Conservation (phyloP, 1,140 invertebrate genomes). For the Pollicipes pollicipes region DNA sequence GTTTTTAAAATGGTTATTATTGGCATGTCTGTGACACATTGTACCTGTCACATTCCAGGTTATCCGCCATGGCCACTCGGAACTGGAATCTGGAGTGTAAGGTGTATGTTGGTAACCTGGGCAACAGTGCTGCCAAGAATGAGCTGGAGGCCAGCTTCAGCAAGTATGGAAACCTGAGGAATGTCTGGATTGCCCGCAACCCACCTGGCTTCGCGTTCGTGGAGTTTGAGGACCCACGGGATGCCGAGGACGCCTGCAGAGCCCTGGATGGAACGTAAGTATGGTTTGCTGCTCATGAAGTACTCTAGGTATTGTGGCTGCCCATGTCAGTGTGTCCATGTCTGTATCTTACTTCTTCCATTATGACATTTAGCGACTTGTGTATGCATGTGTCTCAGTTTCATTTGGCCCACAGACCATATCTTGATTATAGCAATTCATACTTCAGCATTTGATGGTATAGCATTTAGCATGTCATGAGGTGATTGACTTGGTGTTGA, state of each 20-base stretch:
- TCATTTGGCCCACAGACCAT: neutral
- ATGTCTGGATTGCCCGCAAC: constrained; percentile 87
- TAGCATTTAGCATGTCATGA: no score
- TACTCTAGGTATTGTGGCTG: constrained; percentile 34
- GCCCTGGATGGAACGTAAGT: constrained; percentile 54
- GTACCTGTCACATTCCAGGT: no score
- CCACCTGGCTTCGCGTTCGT: constrained; percentile 94
- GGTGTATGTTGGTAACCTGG: constrained; percentile 93
- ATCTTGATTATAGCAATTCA: no score
- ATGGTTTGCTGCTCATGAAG: constrained; percentile 22
- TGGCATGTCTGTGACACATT: no score
- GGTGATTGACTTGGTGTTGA: no score
- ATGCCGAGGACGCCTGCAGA: constrained; percentile 79
- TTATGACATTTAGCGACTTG: neutral
- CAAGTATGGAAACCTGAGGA: constrained; percentile 78
- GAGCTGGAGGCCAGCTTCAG: constrained; percentile 64
- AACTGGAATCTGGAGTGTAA: constrained; percentile 90
- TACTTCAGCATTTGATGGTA: no score
- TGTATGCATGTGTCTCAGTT: neutral
- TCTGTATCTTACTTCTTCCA: no score
- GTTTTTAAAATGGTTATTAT: no score
- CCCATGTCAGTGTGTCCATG: neutral
- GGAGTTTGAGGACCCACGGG: constrained; percentile 72
- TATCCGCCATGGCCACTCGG: constrained; percentile 26
- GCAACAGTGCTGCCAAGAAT: constrained; percentile 73